Evolutionary conservation across 2,888 invertebrate species (phyloP), one percentile per base, ranked within the genome.

Genomic region (Apotomis betuletana): DNA sequence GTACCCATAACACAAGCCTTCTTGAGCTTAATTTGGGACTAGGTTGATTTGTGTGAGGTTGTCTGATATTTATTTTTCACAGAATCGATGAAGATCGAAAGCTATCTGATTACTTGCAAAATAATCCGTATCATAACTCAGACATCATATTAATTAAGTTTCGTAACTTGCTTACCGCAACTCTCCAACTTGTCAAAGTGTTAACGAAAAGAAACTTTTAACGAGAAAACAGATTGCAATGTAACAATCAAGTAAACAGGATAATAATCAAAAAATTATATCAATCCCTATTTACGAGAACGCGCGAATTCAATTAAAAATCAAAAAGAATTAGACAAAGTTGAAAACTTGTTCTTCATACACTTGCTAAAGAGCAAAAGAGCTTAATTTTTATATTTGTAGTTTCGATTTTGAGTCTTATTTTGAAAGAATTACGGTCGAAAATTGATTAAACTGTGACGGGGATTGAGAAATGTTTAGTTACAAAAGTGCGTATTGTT

Each of bases 231-330:
- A 46, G 46, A 62, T 62, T 62, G 36, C 36, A 13, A 36, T 13
- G 51, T 13, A 38, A 62, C 49, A 58, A 58, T 58, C 36, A 58
- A 57, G 27, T 27, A 27, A 27, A 27, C 27, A 27, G 27, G 27
- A 27, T 27, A 27, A 27, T 27, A 27, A 27, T 27, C 27, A 27
- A 27, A 27, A 2, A 27, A 27, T 27, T 27, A 27, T 27, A 27
- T 27, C 36, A 15, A 54, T 64, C 12, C 27, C 27, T 27, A 27
- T 27, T 27, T 27, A 27, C 27, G 44, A 64, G 41, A 64, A 54
- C 41, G 54, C 41, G 44, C 54, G 41, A 54, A 64, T 55, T 64
- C 54, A 55, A 64, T 64, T 64, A 44, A 55, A 64, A 64, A 64
- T 64, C 44, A 46, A 27, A 38, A 55, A 64, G 12, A 55, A 55